Percentiles rank a stretch among this genome's conserved stretches.
Evolutionary conservation across 2,113 vertebrate genomes (phyloP).

Genomic region (Gulo gulo): DNA sequence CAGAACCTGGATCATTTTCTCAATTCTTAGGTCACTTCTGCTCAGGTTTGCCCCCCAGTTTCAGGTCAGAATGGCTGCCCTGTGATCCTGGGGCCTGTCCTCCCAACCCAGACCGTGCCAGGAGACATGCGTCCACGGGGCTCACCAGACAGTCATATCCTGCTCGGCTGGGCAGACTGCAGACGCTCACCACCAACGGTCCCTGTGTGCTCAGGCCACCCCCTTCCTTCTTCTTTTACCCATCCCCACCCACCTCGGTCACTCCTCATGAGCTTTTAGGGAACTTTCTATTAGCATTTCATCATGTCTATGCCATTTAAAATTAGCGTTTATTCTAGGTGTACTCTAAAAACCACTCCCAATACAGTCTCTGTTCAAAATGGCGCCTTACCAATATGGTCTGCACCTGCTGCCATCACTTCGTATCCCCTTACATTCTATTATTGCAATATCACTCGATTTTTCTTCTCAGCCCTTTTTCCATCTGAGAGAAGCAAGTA

Average conservation of each 20-base stretch:
- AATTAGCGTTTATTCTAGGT: background rate
- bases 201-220: background rate
- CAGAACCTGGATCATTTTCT: background rate
- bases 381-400: too few species aligned
- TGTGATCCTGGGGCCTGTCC: background rate
- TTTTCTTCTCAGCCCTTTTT: background rate
- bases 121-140: background rate
- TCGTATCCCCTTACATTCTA: background rate
- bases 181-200: background rate
- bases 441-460: background rate
- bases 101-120: background rate
- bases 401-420: background rate
- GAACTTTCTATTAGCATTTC: background rate
- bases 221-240: background rate
- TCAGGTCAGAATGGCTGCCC: background rate
- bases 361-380: background rate
- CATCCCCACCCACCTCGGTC: background rate
- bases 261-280: background rate
- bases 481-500: background rate
- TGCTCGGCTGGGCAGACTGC: background rate
- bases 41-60: background rate
- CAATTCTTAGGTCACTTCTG: background rate
- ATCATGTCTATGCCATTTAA: background rate
- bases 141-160: rapidly evolving
- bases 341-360: background rate